These are phyloP conservation scores for Rhagologus leucostigma DNA, from an alignment of 2,113 vertebrate species.

Conservation along the genomic window DNA sequence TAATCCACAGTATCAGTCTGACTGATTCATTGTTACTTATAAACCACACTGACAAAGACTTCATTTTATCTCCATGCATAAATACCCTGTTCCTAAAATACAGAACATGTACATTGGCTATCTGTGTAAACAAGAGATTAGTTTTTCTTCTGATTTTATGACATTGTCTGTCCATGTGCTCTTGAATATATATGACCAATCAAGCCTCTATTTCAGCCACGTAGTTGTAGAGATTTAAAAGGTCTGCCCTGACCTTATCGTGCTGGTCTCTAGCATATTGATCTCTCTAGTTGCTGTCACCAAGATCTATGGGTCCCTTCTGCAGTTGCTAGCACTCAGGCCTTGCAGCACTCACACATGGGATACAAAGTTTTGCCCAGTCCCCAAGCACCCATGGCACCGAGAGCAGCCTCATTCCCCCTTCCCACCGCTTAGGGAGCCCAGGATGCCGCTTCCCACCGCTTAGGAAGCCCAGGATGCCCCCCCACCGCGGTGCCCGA, in stretches of 20 bases:
- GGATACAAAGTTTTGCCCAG: not conserved
- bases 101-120: not conserved
- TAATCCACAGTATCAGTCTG: not conserved
- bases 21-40: constrained; percentile 3
- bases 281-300: not conserved
- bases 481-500: accelerated
- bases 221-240: too few species aligned
- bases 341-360: not conserved
- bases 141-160: not conserved
- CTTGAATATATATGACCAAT: not conserved
- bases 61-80: not conserved
- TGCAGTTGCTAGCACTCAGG: not conserved
- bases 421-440: not conserved
- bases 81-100: not conserved
- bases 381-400: accelerated
- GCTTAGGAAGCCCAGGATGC: not conserved
- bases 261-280: not conserved
- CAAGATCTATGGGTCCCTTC: not conserved
- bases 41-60: not conserved
- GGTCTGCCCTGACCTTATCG: not conserved
- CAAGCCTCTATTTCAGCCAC: not conserved
- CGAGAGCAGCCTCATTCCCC: not conserved
- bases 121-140: not conserved
- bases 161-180: not conserved
- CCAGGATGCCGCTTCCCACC: not conserved